phyloP scores from a whole-genome alignment of 2,113 vertebrate species.

The Anhinga anhinga region DNA sequence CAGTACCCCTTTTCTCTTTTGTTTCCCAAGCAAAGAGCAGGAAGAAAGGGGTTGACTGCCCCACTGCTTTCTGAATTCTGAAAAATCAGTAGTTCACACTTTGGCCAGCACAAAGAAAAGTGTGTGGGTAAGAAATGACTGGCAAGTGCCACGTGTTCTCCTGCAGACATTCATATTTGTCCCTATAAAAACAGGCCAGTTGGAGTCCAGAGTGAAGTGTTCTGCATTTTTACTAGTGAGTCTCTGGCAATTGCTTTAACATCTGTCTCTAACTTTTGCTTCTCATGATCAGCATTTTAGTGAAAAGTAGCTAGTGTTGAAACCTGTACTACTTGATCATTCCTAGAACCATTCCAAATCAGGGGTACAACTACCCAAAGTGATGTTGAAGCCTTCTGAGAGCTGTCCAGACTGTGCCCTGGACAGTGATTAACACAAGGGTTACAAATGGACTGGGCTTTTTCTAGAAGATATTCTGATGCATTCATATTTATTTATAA shows the following conservation, averaged over 20 bases:
- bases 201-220: background rate
- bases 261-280: constrained; percentile 28
- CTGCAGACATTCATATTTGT: background rate
- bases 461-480: background rate
- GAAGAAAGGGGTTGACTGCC: background rate
- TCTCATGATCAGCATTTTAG: constrained; percentile 1
- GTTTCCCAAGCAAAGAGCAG: background rate
- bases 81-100: background rate
- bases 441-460: background rate
- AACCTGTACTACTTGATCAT: background rate
- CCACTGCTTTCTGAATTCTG: background rate
- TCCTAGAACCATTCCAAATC: constrained; percentile 49
- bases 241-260: constrained; percentile 55
- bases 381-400: background rate
- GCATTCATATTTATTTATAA: background rate
- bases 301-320: constrained; percentile 5
- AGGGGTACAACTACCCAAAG: background rate
- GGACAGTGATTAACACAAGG: background rate
- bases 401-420: background rate
- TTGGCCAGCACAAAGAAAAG: background rate
- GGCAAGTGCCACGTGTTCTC: background rate
- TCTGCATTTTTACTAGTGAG: constrained; percentile 7
- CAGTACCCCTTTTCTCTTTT: background rate
- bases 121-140: background rate
- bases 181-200: background rate